These are phyloP conservation scores for Psylliodes chrysocephalus DNA, from an alignment of 2,888 invertebrate genomes.

Conservation along the genomic window DNA sequence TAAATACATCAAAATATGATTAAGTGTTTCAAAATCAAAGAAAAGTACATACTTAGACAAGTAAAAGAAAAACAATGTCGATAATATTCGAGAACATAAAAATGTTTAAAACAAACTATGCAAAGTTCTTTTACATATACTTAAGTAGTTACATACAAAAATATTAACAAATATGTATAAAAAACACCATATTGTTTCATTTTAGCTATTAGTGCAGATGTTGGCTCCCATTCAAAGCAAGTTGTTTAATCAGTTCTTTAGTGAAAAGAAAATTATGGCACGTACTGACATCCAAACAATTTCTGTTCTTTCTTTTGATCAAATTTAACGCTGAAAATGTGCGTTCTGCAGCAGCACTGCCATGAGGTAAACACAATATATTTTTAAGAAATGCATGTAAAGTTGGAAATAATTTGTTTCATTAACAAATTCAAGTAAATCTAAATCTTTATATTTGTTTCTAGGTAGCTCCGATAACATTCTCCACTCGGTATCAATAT, in stretches of 20 bases:
- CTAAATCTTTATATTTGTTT: background rate
- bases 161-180: too few relatives aligned
- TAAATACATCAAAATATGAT: too few relatives aligned
- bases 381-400: constrained; percentile 15
- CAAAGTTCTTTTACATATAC: too few relatives aligned
- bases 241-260: background rate
- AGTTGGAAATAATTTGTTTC: constrained; percentile 7
- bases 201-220: too few relatives aligned
- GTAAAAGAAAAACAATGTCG: too few relatives aligned
- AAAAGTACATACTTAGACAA: too few relatives aligned
- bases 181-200: too few relatives aligned
- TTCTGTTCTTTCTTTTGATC: constrained; percentile 2
- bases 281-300: constrained; percentile 1
- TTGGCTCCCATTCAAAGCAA: too few relatives aligned
- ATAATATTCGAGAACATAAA: too few relatives aligned
- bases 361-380: constrained; percentile 26
- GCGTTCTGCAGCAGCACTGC: constrained; percentile 21
- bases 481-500: constrained; percentile 9
- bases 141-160: too few relatives aligned
- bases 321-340: constrained; percentile 8
- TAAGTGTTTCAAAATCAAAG: too few relatives aligned
- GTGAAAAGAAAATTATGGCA: background rate
- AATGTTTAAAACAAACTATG: too few relatives aligned
- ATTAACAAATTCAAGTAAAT: background rate
- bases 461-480: background rate